Evolutionary conservation across 1,140 invertebrate species (phyloP).

Genomic region (Eupristina koningsbergeri): DNA sequence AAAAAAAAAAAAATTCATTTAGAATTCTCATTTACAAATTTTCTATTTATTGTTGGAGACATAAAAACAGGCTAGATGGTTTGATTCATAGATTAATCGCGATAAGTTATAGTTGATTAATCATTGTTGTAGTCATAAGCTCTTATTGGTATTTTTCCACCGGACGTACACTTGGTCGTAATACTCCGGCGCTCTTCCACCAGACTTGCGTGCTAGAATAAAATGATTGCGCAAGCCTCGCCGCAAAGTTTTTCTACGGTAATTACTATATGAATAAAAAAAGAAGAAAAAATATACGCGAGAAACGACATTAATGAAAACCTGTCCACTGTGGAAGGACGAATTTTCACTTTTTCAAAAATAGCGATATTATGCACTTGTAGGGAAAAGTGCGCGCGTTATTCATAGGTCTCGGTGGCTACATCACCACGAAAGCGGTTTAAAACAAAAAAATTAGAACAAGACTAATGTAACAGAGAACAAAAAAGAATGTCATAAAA

Average conservation of each 20-base stretch:
- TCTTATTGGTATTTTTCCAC: neutral
- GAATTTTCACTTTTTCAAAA: slow-evolving; percentile 41
- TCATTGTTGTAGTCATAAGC: neutral
- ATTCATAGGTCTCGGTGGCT: neutral
- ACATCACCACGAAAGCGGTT: neutral
- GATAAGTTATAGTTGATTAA: neutral
- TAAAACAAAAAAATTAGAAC: slow-evolving; percentile 7
- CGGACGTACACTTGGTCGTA: slow-evolving; percentile 22
- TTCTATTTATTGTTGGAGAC: too few species aligned
- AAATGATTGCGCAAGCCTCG: slow-evolving; percentile 35
- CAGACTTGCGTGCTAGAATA: slow-evolving; percentile 26
- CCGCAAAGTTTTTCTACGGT: slow-evolving; percentile 3
- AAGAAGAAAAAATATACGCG: slow-evolving; percentile 12
- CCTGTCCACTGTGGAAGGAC: slow-evolving; percentile 23
- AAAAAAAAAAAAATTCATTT: too few species aligned
- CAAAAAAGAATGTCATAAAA: slow-evolving; percentile 17
- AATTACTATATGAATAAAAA: slow-evolving; percentile 22
- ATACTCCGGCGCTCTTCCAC: neutral
- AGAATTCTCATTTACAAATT: too few species aligned
- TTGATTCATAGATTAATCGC: slow-evolving; percentile 1
- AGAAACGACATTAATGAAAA: slow-evolving; percentile 32
- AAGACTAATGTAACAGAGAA: neutral
- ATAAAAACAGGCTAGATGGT: neutral
- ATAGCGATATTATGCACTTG: neutral
- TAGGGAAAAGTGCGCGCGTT: neutral